Evolutionary conservation across 2,113 vertebrate species (phyloP), one percentile per base, ranked within the genome.

Genomic region (Cyphomyrus plagiostoma): DNA sequence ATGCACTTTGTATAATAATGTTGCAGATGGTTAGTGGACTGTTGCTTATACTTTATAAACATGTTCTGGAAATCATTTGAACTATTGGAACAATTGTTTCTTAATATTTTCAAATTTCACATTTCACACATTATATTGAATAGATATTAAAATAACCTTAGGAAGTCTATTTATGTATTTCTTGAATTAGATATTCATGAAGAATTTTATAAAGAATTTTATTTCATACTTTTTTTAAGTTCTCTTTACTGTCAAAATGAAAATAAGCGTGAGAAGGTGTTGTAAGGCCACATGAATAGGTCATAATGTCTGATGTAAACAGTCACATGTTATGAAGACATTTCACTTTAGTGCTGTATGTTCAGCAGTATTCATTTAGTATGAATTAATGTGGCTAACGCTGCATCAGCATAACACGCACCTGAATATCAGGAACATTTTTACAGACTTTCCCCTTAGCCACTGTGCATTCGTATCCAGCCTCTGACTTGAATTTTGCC

Each of bases 401-500:
- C 70, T 77, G 15, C 35, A 39, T 39, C 35, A 66, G 9, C 9
- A 11, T 26, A 66, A 30, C 62, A 66, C n/a, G 10, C n/a, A 10
- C 10, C 62, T 70, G 62, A 70, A 70, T 30, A 70, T 70, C 62
- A 70, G n/a, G 62, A 30, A 80, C 15, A 80, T 39, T 80, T 35
- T 80, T 80, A 74, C 21, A n/a, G 87, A 80, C 70, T 46, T 26
- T 4, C 30, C 19, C 21, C 35, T 2, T 21, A 10, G 21, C 23
- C 35, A 6, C 42, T 89, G 35, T 26, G n/a, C 45, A 45, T 77
- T 23, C 8, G 0, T 46, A 26, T 50, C 74, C 17, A 21, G 23
- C 23, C 21, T 48, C 9, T 35, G 95, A 96, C 95, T 95, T 95
- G 95, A 94, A 96, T 95, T 92, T 91, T 91, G 91, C 45, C 39